Conservation (phyloP, 2,888 invertebrate genomes). For the Drepanosiphum platanoidis region DNA sequence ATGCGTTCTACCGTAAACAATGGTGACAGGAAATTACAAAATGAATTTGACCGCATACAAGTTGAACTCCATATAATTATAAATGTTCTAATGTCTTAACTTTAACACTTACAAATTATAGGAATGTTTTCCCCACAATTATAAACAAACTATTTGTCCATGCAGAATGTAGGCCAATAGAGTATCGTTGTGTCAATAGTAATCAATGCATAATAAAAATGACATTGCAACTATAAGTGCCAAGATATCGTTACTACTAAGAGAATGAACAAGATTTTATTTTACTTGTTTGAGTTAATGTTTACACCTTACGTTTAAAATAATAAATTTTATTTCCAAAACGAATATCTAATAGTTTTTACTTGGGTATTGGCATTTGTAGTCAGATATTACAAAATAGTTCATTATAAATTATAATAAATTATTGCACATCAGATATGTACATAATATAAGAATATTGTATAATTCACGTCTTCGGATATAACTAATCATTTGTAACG, state of each 20-base stretch:
- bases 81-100: slow-evolving; percentile 16
- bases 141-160: background rate
- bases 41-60: background rate
- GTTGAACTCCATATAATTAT: slow-evolving; percentile 10
- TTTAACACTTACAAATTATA: slow-evolving; percentile 13
- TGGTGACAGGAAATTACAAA: slow-evolving; percentile 45
- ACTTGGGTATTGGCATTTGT: no score
- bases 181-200: slow-evolving; percentile 4
- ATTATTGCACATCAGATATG: no score
- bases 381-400: no score
- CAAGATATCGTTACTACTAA: background rate
- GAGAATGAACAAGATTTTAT: no score
- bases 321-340: background rate
- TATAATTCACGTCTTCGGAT: background rate
- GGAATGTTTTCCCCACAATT: background rate
- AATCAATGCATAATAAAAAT: background rate
- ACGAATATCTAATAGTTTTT: no score
- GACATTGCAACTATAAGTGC: background rate
- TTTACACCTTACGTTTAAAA: background rate
- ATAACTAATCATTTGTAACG: background rate
- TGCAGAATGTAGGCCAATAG: background rate
- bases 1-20: slow-evolving; percentile 6
- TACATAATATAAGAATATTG: background rate
- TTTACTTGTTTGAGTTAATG: background rate
- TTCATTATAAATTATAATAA: no score